phyloP scores from a whole-genome alignment of 2,797 vertebrate species.

The Pipistrellus pipistrellus region DNA sequence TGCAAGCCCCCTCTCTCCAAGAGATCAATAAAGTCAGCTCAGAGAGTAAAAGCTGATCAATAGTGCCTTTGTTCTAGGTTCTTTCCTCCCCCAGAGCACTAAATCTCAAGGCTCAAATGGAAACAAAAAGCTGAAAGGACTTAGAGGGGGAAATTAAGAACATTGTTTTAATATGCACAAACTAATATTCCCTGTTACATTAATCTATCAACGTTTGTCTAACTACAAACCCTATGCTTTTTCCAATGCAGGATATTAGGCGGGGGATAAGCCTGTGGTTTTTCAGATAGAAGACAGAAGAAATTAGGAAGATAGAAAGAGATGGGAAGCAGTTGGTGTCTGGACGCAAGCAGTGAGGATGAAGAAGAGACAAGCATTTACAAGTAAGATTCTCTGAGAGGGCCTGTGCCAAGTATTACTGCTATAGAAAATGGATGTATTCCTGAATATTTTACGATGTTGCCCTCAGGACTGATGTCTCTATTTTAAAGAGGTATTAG shows the following conservation, averaged over 20 bases:
- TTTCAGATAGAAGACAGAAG: constrained; percentile 19
- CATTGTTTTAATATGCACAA: neutral
- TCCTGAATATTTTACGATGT: neutral
- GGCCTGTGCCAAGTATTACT: neutral
- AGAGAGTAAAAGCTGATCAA: constrained; percentile 15
- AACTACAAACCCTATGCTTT: neutral
- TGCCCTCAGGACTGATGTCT: neutral
- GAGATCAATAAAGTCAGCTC: neutral
- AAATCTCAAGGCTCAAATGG: neutral
- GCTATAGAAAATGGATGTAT: neutral
- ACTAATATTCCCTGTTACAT: neutral
- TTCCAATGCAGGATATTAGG: neutral
- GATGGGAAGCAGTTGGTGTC: neutral
- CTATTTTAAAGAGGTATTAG: neutral
- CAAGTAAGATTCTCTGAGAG: neutral
- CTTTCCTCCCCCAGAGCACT: neutral
- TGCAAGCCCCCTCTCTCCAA: neutral
- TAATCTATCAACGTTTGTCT: neutral
- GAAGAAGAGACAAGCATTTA: neutral
- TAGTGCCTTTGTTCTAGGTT: constrained; percentile 31
- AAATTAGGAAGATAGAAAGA: neutral
- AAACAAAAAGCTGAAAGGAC: constrained; percentile 14
- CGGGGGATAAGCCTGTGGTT: neutral
- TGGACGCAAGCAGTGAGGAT: neutral
- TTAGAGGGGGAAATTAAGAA: neutral